Conservation (phyloP, 2,797 vertebrate genomes). For the Lagodon rhomboides region DNA sequence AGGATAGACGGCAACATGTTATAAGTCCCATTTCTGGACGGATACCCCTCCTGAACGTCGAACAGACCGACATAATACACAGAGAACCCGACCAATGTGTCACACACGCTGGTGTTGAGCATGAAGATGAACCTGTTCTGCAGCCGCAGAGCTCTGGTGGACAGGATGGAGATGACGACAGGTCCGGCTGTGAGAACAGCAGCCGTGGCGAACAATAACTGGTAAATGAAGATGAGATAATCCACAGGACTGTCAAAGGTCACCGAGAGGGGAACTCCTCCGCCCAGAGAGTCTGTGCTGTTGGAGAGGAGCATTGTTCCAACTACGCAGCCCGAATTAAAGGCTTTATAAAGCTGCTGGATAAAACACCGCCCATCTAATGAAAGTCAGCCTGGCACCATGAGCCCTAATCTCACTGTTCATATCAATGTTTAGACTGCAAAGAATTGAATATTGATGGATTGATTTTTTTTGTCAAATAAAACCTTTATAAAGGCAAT, state of each 20-base stretch:
- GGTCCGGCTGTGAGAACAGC: constrained; percentile 73
- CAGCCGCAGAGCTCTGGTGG: constrained; percentile 68
- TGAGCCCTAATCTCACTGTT: background rate
- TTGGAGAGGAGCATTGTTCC: constrained; percentile 61
- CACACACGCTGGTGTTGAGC: constrained; percentile 83
- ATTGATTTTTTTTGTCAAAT: background rate
- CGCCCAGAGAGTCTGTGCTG: constrained; percentile 26
- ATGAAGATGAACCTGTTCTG: constrained; percentile 87
- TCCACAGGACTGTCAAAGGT: constrained; percentile 77
- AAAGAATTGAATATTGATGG: background rate
- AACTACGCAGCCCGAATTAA: background rate
- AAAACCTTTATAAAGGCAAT: background rate
- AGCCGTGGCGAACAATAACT: constrained; percentile 78
- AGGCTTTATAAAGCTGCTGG: background rate
- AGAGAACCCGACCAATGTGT: constrained; percentile 66
- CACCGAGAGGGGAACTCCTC: constrained; percentile 73
- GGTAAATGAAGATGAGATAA: constrained; percentile 80
- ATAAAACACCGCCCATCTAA: background rate
- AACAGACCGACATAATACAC: constrained; percentile 73
- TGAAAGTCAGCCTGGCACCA: background rate
- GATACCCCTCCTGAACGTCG: constrained; percentile 76
- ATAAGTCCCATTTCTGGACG: constrained; percentile 60
- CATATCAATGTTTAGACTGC: background rate
- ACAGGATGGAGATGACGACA: constrained; percentile 70
- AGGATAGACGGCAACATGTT: constrained; percentile 53